These are phyloP conservation scores for Phoronis australis DNA, from an alignment of 2,888 invertebrate genomes.

Conservation along the genomic window DNA sequence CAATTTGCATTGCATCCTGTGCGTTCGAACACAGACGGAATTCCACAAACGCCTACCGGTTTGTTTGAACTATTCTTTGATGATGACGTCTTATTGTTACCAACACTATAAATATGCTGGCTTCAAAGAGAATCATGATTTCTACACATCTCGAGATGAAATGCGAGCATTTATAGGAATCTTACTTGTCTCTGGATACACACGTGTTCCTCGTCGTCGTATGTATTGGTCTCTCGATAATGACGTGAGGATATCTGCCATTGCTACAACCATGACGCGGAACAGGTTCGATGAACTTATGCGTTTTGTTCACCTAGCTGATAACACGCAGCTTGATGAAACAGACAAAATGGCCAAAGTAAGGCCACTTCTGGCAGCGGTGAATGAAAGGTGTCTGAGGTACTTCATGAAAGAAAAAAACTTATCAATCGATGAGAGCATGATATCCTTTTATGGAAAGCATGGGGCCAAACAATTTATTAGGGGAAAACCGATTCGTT, in stretches of 20 bases:
- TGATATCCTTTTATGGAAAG: conserved; percentile 45
- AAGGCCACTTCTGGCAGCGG: conserved; percentile 7
- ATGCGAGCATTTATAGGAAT: conserved; percentile 3
- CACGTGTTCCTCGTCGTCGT: too few relatives aligned
- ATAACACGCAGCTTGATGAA: conserved; percentile 1
- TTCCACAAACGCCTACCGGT: background rate
- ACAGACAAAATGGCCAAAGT: conserved; percentile 9
- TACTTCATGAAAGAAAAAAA: conserved; percentile 2
- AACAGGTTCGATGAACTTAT: background rate
- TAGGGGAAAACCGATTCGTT: conserved; percentile 23
- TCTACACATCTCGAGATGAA: conserved; percentile 2
- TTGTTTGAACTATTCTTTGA: conserved; percentile 4
- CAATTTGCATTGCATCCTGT: too few relatives aligned
- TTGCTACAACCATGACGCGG: conserved; percentile 2
- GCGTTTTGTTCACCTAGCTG: background rate
- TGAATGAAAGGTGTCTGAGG: conserved; percentile 9
- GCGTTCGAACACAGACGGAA: too few relatives aligned
- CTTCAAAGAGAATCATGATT: conserved; percentile 1
- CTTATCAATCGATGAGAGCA: conserved; percentile 34
- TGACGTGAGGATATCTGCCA: background rate
- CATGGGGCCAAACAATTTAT: conserved; percentile 22
- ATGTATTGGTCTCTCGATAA: background rate
- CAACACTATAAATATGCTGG: conserved; percentile 2
- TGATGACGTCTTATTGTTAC: conserved; percentile 1
- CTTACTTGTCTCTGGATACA: conserved; percentile 3